These are phyloP conservation scores for Phymorhynchus buccinoides DNA, from an alignment of 1,140 invertebrate species.

Conservation along the genomic window DNA sequence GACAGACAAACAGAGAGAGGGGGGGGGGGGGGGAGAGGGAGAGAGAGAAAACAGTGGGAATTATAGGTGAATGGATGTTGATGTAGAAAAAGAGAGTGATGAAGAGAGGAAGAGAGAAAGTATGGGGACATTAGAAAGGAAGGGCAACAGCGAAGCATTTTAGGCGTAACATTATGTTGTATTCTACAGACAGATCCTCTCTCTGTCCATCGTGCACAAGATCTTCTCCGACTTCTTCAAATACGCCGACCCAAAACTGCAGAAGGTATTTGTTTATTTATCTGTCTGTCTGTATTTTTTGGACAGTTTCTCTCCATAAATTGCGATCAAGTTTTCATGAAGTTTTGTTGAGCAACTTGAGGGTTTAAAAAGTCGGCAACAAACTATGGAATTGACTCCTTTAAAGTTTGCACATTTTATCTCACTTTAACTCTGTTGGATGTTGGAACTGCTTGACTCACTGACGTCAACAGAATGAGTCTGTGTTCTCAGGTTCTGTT, in stretches of 20 bases:
- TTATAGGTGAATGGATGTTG: not conserved
- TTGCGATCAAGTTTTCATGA: too few relatives aligned
- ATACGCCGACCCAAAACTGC: conserved; percentile 78
- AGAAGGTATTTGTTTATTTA: conserved; percentile 64
- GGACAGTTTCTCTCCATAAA: too few relatives aligned
- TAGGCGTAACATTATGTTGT: too few relatives aligned
- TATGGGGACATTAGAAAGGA: not conserved
- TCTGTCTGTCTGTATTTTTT: too few relatives aligned
- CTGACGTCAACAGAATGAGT: too few relatives aligned
- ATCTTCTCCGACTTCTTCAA: conserved; percentile 86
- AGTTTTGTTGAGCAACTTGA: too few relatives aligned
- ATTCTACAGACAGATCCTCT: conserved; percentile 72
- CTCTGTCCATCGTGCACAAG: conserved; percentile 80
- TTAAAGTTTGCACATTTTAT: not conserved
- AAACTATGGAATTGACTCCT: not conserved
- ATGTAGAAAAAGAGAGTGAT: not conserved
- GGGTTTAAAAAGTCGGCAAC: too few relatives aligned
- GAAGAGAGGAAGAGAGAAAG: not conserved
- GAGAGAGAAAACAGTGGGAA: not conserved
- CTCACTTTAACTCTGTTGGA: too few relatives aligned
- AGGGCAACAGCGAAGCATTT: too few relatives aligned
- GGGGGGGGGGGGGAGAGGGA: not conserved
- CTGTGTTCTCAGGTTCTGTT: too few relatives aligned
- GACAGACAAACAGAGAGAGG: not conserved
- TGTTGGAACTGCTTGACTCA: too few relatives aligned